A percentile compares a stretch with the other conserved stretches of the same genome.
These are phyloP conservation scores for Coregonus suidteri DNA, from an alignment of 2,797 vertebrate species.

Conservation along the genomic window DNA sequence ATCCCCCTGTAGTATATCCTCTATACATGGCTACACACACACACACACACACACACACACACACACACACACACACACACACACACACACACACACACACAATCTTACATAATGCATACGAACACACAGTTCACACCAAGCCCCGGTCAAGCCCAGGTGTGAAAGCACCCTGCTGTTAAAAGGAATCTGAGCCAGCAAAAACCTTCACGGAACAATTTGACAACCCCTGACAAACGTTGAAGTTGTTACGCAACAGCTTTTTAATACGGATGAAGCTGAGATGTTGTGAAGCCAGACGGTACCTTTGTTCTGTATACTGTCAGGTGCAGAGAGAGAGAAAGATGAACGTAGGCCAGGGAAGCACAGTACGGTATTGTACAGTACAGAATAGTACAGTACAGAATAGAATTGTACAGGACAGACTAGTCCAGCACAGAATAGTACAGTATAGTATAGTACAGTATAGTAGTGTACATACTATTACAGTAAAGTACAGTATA, in stretches of 20 bases:
- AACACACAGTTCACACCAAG: slow-evolving; percentile 12
- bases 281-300: slow-evolving; percentile 50
- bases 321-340: background rate
- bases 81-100: background rate
- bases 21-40: background rate
- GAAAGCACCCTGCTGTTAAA: slow-evolving; percentile 2
- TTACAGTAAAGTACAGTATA: no score
- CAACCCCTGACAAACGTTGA: slow-evolving; percentile 21
- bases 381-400: no score
- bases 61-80: background rate
- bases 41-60: background rate
- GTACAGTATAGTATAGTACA: no score
- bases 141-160: slow-evolving; percentile 5
- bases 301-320: slow-evolving; percentile 44
- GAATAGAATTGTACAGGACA: no score
- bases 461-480: no score
- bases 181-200: slow-evolving; percentile 18
- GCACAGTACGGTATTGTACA: slow-evolving; percentile 26
- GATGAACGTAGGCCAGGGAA: slow-evolving; percentile 13
- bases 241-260: slow-evolving; percentile 45
- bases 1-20: background rate
- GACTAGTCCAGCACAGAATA: no score
- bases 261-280: slow-evolving; percentile 62
- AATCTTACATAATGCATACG: slow-evolving; percentile 1
- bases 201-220: slow-evolving; percentile 31